Conservation (phyloP, 1,140 invertebrate species). For the Drosophila insularis region DNA sequence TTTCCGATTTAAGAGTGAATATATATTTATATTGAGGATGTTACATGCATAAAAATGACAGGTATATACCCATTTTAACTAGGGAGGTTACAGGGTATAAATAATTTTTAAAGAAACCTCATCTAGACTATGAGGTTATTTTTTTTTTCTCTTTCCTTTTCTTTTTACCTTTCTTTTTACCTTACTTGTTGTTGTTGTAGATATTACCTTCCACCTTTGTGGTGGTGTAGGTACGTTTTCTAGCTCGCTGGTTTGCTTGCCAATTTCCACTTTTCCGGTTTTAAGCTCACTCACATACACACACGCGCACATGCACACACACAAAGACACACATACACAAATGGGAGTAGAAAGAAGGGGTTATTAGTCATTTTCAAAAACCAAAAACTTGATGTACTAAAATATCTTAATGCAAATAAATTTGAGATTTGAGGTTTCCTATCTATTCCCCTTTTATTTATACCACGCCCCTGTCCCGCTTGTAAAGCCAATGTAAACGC, state of each 20-base stretch:
- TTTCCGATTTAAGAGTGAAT: no score
- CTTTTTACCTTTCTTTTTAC: not conserved
- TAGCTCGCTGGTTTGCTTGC: slow-evolving; percentile 65
- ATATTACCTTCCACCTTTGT: not conserved
- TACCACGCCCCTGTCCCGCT: not conserved
- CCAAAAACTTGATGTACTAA: no score
- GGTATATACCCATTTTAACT: not conserved
- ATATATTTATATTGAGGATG: no score
- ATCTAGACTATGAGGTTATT: slow-evolving; percentile 11
- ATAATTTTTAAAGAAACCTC: slow-evolving; percentile 34
- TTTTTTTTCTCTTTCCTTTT: not conserved
- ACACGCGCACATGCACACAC: slow-evolving; percentile 32
- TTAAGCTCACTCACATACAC: slow-evolving; percentile 58
- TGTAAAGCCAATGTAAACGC: not conserved
- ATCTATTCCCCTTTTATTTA: no score
- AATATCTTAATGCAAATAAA: no score
- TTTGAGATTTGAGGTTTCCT: no score
- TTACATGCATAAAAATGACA: no score
- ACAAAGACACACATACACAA: slow-evolving; percentile 13
- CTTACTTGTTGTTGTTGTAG: not conserved
- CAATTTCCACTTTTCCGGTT: slow-evolving; percentile 78
- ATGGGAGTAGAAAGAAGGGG: not conserved
- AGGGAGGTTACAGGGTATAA: slow-evolving; percentile 17
- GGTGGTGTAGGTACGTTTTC: slow-evolving; percentile 25
- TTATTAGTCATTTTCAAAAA: no score